Conservation (phyloP, 2,797 vertebrate genomes). For the Typhlichthys eigenmanni region DNA sequence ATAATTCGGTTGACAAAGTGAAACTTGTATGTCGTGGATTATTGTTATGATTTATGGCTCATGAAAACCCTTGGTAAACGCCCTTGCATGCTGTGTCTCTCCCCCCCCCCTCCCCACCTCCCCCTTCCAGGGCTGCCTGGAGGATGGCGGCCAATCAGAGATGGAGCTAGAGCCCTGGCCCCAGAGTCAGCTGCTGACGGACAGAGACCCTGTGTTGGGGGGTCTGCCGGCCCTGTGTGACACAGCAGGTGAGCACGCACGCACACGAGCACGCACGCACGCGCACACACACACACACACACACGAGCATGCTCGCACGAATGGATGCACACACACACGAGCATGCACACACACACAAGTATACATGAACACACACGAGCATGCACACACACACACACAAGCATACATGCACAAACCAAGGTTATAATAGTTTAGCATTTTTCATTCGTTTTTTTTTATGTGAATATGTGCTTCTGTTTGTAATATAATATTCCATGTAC, state of each 20-base stretch:
- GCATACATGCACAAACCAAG: too few species aligned
- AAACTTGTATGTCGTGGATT: too few species aligned
- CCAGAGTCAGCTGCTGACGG: conserved; percentile 69
- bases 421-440: too few species aligned
- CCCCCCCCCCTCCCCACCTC: background rate
- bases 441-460: too few species aligned
- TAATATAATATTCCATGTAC: too few species aligned
- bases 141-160: conserved; percentile 53
- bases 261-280: background rate
- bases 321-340: background rate
- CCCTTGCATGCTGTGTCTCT: background rate
- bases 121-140: conserved; percentile 56
- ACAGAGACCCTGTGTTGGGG: conserved; percentile 75
- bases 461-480: too few species aligned
- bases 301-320: too few species aligned
- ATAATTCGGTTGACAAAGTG: too few species aligned
- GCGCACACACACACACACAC: background rate
- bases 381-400: too few species aligned
- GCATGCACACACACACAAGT: conserved; percentile 7
- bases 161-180: conserved; percentile 22
- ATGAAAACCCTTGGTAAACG: too few species aligned
- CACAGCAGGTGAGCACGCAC: conserved; percentile 57
- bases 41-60: too few species aligned
- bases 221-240: conserved; percentile 61
- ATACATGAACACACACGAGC: background rate